phyloP scores from a whole-genome alignment of 2,888 invertebrate species.

The Bedellia somnulentella region DNA sequence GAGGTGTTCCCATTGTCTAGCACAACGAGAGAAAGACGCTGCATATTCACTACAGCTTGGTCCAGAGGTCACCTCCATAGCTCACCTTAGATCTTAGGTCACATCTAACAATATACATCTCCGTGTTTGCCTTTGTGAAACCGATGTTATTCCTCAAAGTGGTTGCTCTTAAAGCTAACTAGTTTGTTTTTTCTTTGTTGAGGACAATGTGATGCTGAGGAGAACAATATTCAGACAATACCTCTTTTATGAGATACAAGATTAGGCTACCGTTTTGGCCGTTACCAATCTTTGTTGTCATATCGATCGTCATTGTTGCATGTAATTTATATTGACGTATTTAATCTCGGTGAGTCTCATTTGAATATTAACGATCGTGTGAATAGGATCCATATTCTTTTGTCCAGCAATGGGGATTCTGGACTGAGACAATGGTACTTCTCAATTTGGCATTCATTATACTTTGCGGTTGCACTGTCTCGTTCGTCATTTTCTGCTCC shows the following conservation, averaged over 20 bases:
- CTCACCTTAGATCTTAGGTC: slow-evolving; percentile 44
- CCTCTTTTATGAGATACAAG: slow-evolving; percentile 26
- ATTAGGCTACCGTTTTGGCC: slow-evolving; percentile 51
- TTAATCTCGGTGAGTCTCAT: slow-evolving; percentile 26
- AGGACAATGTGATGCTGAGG: slow-evolving; percentile 15
- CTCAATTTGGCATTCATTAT: too few species aligned
- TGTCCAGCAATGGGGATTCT: too few species aligned
- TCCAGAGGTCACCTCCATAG: slow-evolving; percentile 31
- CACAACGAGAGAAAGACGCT: slow-evolving; percentile 25
- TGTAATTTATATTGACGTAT: slow-evolving; percentile 44
- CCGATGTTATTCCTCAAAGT: slow-evolving; percentile 19
- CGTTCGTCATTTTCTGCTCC: too few species aligned
- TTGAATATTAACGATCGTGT: slow-evolving; percentile 47
- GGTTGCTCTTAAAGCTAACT: slow-evolving; percentile 14
- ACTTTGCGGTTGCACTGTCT: too few species aligned
- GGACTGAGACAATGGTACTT: too few species aligned
- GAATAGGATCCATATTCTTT: too few species aligned
- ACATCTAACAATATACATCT: slow-evolving; percentile 29
- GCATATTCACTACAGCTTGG: slow-evolving; percentile 20
- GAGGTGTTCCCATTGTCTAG: slow-evolving; percentile 34
- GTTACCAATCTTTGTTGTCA: slow-evolving; percentile 18
- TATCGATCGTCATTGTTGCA: slow-evolving; percentile 27
- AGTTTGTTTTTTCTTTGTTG: slow-evolving; percentile 16
- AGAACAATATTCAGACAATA: slow-evolving; percentile 24
- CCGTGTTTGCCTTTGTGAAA: slow-evolving; percentile 35